These are phyloP conservation scores for Volucella inanis DNA, from an alignment of 2,888 invertebrate genomes.

Conservation along the genomic window DNA sequence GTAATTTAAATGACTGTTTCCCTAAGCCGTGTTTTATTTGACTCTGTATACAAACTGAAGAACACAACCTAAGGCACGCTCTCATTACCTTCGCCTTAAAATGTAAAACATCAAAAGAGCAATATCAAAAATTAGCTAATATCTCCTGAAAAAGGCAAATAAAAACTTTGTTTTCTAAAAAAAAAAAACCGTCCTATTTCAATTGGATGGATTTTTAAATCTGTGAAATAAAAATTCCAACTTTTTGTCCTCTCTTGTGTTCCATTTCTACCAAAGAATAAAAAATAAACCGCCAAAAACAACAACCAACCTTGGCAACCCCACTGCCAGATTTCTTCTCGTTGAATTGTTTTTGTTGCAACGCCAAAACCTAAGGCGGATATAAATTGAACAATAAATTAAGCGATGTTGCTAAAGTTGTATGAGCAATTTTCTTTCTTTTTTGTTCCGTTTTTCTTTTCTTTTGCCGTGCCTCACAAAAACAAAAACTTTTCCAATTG, in stretches of 20 bases:
- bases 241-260: slow-evolving; percentile 24
- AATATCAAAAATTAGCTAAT: not conserved
- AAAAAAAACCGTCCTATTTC: slow-evolving; percentile 48
- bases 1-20: no score
- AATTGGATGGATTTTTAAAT: slow-evolving; percentile 67
- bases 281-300: slow-evolving; percentile 46
- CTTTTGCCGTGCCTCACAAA: slow-evolving; percentile 22
- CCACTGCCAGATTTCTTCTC: slow-evolving; percentile 59
- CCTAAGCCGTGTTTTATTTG: no score
- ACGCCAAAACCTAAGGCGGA: slow-evolving; percentile 63
- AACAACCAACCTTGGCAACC: slow-evolving; percentile 30
- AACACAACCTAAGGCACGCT: not conserved
- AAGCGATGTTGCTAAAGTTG: slow-evolving; percentile 38
- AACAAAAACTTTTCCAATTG: slow-evolving; percentile 70
- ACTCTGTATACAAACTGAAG: no score
- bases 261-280: slow-evolving; percentile 40
- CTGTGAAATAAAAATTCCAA: slow-evolving; percentile 42
- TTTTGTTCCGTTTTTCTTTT: not conserved
- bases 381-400: slow-evolving; percentile 72
- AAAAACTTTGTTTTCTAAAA: slow-evolving; percentile 11
- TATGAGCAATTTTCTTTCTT: not conserved
- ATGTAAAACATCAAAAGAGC: not conserved
- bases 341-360: slow-evolving; percentile 64
- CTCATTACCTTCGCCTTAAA: not conserved
- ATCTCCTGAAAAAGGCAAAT: slow-evolving; percentile 24